These are phyloP conservation scores for Acanthosepion esculentum DNA, from an alignment of 2,888 invertebrate genomes.

Conservation along the genomic window DNA sequence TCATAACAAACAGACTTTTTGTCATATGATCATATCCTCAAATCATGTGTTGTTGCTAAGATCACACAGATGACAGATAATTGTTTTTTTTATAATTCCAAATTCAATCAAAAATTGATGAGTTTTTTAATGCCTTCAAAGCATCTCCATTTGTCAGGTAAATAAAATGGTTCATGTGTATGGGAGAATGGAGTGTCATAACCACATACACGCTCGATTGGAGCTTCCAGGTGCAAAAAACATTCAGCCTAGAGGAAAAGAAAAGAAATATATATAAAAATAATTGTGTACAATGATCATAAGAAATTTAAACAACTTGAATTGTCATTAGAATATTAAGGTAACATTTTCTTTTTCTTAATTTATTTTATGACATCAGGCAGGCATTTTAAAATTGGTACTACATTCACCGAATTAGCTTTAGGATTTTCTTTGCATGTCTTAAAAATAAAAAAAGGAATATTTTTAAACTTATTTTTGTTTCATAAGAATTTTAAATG, in stretches of 20 bases:
- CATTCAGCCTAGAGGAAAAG: slow-evolving; percentile 86
- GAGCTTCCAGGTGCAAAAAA: slow-evolving; percentile 95
- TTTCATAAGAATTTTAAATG: no score
- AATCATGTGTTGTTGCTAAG: background rate
- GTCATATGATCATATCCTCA: background rate
- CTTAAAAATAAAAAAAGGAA: no score
- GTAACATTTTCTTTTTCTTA: no score
- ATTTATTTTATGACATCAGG: no score
- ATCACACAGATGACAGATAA: background rate
- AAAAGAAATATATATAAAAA: background rate
- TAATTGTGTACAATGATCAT: no score
- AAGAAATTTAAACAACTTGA: no score
- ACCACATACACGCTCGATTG: slow-evolving; percentile 90
- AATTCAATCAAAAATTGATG: slow-evolving; percentile 80
- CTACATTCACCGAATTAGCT: no score
- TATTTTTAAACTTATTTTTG: no score
- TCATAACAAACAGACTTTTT: background rate
- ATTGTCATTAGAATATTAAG: no score
- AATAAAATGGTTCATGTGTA: slow-evolving; percentile 94
- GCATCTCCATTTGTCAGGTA: slow-evolving; percentile 95
- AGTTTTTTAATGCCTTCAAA: slow-evolving; percentile 86
- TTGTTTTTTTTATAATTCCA: background rate
- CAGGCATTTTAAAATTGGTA: no score
- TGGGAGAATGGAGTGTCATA: slow-evolving; percentile 99
- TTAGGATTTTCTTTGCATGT: no score